A percentile compares a stretch with the other conserved stretches of the same genome.
phyloP scores from a whole-genome alignment of 2,797 vertebrate genomes.

The Tenualosa thibaudeaui region DNA sequence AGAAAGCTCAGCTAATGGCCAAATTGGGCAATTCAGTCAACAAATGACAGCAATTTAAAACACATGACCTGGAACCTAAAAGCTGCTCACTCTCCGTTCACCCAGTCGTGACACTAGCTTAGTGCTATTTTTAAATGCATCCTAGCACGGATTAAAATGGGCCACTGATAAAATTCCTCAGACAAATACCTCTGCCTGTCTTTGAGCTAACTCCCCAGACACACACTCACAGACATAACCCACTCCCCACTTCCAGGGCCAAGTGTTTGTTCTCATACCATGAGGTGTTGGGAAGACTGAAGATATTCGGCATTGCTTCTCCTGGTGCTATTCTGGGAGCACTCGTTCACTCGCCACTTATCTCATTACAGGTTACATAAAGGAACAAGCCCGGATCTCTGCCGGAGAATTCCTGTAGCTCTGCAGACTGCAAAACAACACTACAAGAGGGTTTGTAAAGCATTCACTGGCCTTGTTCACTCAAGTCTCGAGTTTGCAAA shows the following conservation, averaged over 20 bases:
- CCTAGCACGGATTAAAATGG: not conserved
- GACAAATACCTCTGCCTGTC: not conserved
- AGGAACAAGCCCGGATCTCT: not conserved
- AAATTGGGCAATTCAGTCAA: not conserved
- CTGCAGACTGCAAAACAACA: constrained; percentile 3
- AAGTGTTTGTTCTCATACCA: constrained; percentile 29
- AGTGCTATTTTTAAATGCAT: not conserved
- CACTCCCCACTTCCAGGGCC: not conserved
- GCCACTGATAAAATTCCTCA: not conserved
- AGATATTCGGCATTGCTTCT: not conserved
- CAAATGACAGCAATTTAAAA: not conserved
- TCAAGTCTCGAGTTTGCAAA: not conserved
- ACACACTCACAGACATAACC: not conserved
- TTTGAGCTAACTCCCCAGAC: not conserved
- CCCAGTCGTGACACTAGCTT: not conserved
- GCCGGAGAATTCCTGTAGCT: not conserved
- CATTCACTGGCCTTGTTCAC: not conserved
- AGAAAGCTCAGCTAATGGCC: not conserved
- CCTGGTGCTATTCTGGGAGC: constrained; percentile 35
- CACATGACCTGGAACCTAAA: not conserved
- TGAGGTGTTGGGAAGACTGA: constrained; percentile 24
- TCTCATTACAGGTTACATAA: constrained; percentile 40
- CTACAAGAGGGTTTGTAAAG: not conserved
- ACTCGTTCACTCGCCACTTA: constrained; percentile 30
- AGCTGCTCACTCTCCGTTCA: not conserved